Percentiles rank a stretch among this genome's conserved stretches.
Evolutionary conservation across 2,797 vertebrate genomes (phyloP).

Genomic region (Peromyscus attwateri): DNA sequence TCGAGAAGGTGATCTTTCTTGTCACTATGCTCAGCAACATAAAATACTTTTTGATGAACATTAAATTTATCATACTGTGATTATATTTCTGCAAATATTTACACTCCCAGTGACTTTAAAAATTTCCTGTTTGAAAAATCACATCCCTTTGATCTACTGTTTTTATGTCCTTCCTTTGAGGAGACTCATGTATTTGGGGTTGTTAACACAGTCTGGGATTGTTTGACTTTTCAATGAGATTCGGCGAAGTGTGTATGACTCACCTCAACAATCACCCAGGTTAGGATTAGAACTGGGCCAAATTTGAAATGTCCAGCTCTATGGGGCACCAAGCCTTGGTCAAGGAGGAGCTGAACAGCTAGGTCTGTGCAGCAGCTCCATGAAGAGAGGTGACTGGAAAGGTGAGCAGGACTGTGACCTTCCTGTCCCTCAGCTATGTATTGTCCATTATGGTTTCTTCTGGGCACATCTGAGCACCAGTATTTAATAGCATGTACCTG

Average conservation of each 20-base stretch:
- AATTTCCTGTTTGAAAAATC: constrained; percentile 30
- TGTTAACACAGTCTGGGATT: neutral
- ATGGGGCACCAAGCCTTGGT: neutral
- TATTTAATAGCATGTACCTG: constrained; percentile 61
- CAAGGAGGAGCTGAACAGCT: neutral
- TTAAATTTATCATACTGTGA: constrained; percentile 41
- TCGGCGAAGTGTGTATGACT: constrained; percentile 14
- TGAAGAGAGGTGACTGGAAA: neutral
- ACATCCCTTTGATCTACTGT: neutral
- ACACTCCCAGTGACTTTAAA: neutral
- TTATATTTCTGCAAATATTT: constrained; percentile 20
- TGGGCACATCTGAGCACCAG: constrained; percentile 67
- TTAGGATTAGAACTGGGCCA: neutral
- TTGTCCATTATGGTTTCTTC: constrained; percentile 55
- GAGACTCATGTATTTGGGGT: neutral
- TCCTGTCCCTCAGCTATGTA: neutral
- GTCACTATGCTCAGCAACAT: neutral
- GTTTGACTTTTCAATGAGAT: constrained; percentile 16
- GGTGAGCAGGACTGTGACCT: constrained; percentile 38
- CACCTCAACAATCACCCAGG: neutral
- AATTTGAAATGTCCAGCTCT: neutral
- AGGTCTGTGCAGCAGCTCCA: neutral
- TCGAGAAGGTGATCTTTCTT: constrained; percentile 47
- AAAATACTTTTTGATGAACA: constrained; percentile 46
- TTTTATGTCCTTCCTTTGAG: neutral